Evolutionary conservation across 2,888 invertebrate species (phyloP).

Genomic region (Saturnia japonica): DNA sequence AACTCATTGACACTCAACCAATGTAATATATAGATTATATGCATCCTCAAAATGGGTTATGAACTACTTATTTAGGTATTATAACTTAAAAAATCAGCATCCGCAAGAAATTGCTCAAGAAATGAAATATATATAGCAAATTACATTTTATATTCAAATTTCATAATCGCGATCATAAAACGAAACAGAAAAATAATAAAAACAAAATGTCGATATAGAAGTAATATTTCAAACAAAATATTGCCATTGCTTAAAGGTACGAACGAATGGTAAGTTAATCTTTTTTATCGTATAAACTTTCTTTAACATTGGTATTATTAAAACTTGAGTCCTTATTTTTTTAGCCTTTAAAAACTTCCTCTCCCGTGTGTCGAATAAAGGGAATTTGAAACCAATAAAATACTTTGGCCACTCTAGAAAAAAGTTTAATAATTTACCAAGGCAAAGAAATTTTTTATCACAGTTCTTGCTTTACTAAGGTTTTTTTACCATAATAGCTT

Average conservation of each 20-base stretch:
- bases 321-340: slow-evolving; percentile 8
- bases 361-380: slow-evolving; percentile 3
- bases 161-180: slow-evolving; percentile 63
- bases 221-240: not conserved
- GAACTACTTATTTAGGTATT: not conserved
- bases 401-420: not conserved
- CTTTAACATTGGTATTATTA: not conserved
- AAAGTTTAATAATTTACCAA: not conserved
- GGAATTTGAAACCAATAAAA: slow-evolving; percentile 5
- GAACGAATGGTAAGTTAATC: slow-evolving; percentile 9
- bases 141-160: slow-evolving; percentile 44
- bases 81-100: slow-evolving; percentile 12
- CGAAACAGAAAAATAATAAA: slow-evolving; percentile 16
- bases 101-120: slow-evolving; percentile 23
- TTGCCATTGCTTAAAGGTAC: slow-evolving; percentile 2
- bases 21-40: too few species aligned
- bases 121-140: slow-evolving; percentile 28
- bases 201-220: not conserved
- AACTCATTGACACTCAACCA: too few species aligned
- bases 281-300: slow-evolving; percentile 1
- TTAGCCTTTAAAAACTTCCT: slow-evolving; percentile 13
- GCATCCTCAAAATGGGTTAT: too few species aligned
- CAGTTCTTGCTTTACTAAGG: not conserved
- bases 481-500: not conserved
- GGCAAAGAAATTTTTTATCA: not conserved